Percentiles rank a stretch among this genome's conserved stretches.
Conservation (phyloP, 2,797 vertebrate genomes). For the Tokudaia tokunoshimensis region DNA sequence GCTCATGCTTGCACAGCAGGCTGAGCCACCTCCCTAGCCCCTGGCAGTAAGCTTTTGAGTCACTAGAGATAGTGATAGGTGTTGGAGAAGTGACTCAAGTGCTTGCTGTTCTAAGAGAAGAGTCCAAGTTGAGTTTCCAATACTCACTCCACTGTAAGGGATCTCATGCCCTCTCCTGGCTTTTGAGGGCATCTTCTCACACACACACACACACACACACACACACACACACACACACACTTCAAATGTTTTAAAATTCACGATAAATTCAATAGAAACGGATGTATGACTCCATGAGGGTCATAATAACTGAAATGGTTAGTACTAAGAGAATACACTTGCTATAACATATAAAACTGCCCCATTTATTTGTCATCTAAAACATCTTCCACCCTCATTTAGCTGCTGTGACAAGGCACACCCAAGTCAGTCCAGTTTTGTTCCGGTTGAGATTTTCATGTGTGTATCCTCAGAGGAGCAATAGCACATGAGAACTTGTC, state of each 20-base stretch:
- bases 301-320: not conserved
- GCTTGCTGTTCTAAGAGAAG: not conserved
- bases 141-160: not conserved
- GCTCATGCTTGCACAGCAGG: not conserved
- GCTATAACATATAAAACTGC: not conserved
- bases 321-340: not conserved
- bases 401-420: not conserved
- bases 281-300: not conserved
- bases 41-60: not conserved
- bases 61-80: not conserved
- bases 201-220: not conserved
- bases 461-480: not conserved
- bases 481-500: not conserved
- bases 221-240: not conserved
- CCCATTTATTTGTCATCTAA: not conserved
- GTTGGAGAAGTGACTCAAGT: not conserved
- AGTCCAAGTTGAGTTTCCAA: not conserved
- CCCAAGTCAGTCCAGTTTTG: not conserved
- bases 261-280: constrained; percentile 14
- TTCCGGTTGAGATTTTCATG: not conserved
- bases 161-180: not conserved
- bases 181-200: not conserved
- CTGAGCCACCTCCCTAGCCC: not conserved
- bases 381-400: not conserved
- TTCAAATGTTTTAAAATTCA: constrained; percentile 59